Evolutionary conservation across 2,888 invertebrate species (phyloP).

Genomic region (Bhutanitis thaidina): DNA sequence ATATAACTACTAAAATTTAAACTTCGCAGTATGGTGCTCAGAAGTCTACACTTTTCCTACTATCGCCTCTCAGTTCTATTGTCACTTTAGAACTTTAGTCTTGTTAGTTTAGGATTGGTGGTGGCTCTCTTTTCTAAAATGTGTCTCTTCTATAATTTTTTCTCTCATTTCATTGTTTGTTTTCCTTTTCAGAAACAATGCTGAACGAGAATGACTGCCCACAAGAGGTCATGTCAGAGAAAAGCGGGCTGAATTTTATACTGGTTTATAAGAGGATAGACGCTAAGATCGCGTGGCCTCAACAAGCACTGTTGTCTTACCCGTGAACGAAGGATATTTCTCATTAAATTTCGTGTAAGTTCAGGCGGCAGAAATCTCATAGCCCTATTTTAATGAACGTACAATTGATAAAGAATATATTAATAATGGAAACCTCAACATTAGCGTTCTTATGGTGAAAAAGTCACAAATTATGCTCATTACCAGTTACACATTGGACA

Average conservation of each 20-base stretch:
- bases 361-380: conserved; percentile 32
- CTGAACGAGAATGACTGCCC: conserved; percentile 94
- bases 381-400: conserved; percentile 20
- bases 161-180: no score
- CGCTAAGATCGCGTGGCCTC: conserved; percentile 98
- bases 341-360: conserved; percentile 22
- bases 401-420: conserved; percentile 18
- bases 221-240: conserved; percentile 88
- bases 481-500: conserved; percentile 32
- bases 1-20: no score
- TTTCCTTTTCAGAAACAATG: conserved; percentile 87
- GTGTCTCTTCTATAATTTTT: conserved; percentile 19
- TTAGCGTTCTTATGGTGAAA: conserved; percentile 17
- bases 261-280: conserved; percentile 97
- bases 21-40: no score
- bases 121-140: no score
- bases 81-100: no score
- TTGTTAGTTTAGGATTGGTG: no score
- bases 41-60: no score
- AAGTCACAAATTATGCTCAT: conserved; percentile 39
- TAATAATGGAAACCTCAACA: conserved; percentile 6
- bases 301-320: conserved; percentile 73
- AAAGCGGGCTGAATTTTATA: conserved; percentile 90
- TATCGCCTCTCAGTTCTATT: no score
- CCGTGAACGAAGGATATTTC: conserved; percentile 39